Base-by-base conservation (phyloP, 2,113 vertebrate genomes). In the Zapus hudsonius region DNA sequence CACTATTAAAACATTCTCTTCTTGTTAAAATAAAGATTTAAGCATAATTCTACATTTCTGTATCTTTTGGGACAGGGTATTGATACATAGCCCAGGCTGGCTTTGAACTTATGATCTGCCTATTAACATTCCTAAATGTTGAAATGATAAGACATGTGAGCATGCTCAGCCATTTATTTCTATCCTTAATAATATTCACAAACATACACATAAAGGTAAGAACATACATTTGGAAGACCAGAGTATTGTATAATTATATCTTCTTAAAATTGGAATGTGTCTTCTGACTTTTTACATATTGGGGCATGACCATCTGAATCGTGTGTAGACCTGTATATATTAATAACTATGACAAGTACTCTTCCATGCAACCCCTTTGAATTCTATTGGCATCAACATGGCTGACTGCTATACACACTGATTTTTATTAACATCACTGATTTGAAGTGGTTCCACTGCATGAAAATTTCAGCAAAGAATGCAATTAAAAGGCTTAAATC, bases 11-110 rank as follows among this genome's bases (percentile, higher is more conserved):
- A 73, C 92, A 85, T 89, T 87, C 94, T 94, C 88, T 79, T 96
- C 92, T 67, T 97, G 84, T 64, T 95, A 94, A 97, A 97, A 96
- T 0, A 91, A 92, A 92, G 59, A 93, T 94, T 97, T 96, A 94
- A 95, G 95, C 57, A 95, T 70, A 92, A 90, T 96, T 97, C 89
- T 93, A 92, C 84, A 94, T 63, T 92, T 5, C 61, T 86, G 33
- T 31, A 7, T 9, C 33, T 36, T 69, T 29, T 69, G 33, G n/a
- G n/a, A 69, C 33, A 67, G 12, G 16, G 33, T 27, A 11, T 74
- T 59, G 13, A 29, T n/a, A 61, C 2, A 31, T 17, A 40, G 47
- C 36, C 10, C 1, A 0, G 29, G 55, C 33, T 36, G 15, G 3
- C 10, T 84, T 57, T 13, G 33, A 22, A 70, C 23, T 10, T 20